These are phyloP conservation scores for Apodemus agrarius DNA, from an alignment of 2,797 vertebrate species.

Conservation along the genomic window DNA sequence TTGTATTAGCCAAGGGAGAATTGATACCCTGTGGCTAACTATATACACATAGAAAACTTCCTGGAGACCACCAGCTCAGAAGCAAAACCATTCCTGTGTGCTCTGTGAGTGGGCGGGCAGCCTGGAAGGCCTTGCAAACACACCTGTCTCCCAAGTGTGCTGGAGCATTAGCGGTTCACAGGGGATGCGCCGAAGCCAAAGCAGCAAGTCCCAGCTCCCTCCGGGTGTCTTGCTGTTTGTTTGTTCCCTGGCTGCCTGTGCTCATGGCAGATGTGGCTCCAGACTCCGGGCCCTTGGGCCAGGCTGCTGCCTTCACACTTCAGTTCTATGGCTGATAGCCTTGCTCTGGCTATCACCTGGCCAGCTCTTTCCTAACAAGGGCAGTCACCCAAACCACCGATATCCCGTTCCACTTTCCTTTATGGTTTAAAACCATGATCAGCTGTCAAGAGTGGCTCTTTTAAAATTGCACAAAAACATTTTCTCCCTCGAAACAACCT, in stretches of 20 bases:
- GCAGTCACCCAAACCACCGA: background rate
- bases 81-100: background rate
- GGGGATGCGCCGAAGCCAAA: background rate
- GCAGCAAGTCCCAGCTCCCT: background rate
- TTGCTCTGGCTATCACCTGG: background rate
- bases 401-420: background rate
- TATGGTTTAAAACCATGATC: background rate
- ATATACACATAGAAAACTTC: background rate
- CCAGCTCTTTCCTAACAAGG: background rate
- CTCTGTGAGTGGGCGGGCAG: background rate
- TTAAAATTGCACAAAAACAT: constrained; percentile 17
- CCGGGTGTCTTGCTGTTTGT: background rate
- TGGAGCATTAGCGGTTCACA: background rate
- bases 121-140: background rate
- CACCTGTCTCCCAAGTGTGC: background rate
- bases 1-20: constrained; percentile 28
- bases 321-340: background rate
- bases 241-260: background rate
- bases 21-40: background rate
- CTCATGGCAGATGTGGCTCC: background rate
- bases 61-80: constrained; percentile 30
- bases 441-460: constrained; percentile 40
- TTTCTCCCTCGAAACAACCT: constrained; percentile 29
- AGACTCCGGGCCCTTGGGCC: background rate
- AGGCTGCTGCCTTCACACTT: background rate